Evolutionary conservation across 2,113 vertebrate species (phyloP).

Genomic region (Ceuthmochares aereus): DNA sequence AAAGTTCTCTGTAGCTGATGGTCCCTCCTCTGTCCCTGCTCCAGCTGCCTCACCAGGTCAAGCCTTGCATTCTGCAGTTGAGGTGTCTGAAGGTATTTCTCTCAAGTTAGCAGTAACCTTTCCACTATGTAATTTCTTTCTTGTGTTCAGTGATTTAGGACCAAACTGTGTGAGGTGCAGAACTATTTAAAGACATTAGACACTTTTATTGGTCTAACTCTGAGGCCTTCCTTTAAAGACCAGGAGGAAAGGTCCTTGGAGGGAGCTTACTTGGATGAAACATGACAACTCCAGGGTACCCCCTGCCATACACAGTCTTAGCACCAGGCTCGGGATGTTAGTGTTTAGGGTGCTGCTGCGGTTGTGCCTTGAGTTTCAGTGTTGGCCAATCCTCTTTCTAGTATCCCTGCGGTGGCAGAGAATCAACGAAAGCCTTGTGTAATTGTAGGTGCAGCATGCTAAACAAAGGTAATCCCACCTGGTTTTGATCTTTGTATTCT

Average conservation of each 20-base stretch:
- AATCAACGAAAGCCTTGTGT: neutral
- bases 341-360: neutral
- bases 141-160: neutral
- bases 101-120: neutral
- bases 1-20: neutral
- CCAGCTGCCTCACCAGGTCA: neutral
- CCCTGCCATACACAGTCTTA: neutral
- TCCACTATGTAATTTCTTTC: neutral
- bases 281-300: rapidly evolving
- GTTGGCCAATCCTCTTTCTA: neutral
- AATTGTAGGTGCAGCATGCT: neutral
- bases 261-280: neutral
- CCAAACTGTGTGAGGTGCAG: neutral
- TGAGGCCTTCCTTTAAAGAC: neutral
- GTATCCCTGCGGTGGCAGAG: neutral
- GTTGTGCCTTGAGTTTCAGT: neutral
- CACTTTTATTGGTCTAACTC: neutral
- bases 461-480: neutral
- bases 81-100: neutral
- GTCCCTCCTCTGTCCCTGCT: neutral
- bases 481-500: neutral
- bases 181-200: neutral
- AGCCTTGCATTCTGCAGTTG: neutral
- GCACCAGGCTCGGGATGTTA: neutral
- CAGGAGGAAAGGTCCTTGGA: neutral